Evolutionary conservation across 2,113 vertebrate species (phyloP).

Genomic region (Myxocyprinus asiaticus): DNA sequence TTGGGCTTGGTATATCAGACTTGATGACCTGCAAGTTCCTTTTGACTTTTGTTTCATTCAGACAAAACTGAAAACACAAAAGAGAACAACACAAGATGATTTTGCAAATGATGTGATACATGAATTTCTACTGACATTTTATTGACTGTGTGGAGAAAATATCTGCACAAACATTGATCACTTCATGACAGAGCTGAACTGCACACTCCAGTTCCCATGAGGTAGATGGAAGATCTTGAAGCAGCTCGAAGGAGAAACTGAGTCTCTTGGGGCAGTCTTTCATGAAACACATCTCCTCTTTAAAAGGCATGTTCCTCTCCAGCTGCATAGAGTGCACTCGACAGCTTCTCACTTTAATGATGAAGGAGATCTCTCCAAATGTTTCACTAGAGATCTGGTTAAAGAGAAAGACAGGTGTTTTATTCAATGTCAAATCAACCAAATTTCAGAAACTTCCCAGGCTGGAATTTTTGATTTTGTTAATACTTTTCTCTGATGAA

Average conservation of each 20-base stretch:
- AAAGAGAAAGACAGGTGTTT: background rate
- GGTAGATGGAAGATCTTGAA: conserved; percentile 65
- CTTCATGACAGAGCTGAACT: conserved; percentile 55
- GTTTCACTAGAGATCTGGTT: conserved; percentile 60
- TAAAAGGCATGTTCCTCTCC: conserved; percentile 57
- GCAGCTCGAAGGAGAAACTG: conserved; percentile 69
- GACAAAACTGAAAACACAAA: conserved; percentile 8
- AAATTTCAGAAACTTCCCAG: no score
- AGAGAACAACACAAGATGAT: background rate
- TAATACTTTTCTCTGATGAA: no score
- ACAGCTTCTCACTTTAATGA: conserved; percentile 65
- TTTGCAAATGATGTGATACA: background rate
- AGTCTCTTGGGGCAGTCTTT: conserved; percentile 65
- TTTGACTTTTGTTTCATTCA: conserved; percentile 66
- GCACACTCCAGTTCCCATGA: conserved; percentile 72
- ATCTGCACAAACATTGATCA: background rate
- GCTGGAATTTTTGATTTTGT: no score
- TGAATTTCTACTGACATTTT: no score
- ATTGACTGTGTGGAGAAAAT: background rate
- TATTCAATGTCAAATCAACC: no score
- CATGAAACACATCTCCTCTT: conserved; percentile 58
- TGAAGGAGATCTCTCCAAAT: conserved; percentile 46
- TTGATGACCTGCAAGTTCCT: conserved; percentile 66
- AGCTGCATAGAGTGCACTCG: conserved; percentile 50
- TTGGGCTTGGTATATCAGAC: conserved; percentile 50